Evolutionary conservation across 2,888 invertebrate species (phyloP).

Genomic region (Arctia plantaginis): DNA sequence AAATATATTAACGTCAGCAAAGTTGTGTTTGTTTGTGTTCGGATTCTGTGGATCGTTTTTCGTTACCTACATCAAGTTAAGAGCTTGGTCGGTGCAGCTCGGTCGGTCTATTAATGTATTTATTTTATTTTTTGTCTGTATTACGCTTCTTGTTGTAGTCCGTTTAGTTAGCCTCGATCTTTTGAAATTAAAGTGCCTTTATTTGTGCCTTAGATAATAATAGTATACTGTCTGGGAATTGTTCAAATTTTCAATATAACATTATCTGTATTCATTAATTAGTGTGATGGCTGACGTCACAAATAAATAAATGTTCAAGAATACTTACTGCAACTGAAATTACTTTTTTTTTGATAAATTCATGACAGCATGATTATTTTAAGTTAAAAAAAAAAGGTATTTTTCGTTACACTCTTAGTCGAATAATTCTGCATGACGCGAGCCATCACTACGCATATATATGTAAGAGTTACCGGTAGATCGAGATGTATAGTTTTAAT

Average conservation of each 20-base stretch:
- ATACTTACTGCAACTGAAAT: neutral
- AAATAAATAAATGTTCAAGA: constrained; percentile 15
- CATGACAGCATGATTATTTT: neutral
- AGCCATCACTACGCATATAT: constrained; percentile 33
- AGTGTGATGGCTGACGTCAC: constrained; percentile 43
- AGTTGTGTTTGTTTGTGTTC: constrained; percentile 46
- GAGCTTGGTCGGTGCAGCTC: constrained; percentile 45
- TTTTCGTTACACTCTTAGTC: neutral
- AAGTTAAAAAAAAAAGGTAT: neutral
- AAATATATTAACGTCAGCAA: constrained; percentile 34
- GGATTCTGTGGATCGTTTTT: constrained; percentile 39
- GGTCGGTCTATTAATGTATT: constrained; percentile 70
- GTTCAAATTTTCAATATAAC: constrained; percentile 50
- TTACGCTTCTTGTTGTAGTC: constrained; percentile 78
- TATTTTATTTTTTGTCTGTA: constrained; percentile 64
- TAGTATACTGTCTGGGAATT: constrained; percentile 46
- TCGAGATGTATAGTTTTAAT: constrained; percentile 53
- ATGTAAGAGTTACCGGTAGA: constrained; percentile 63
- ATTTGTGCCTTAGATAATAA: constrained; percentile 66
- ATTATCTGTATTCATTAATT: constrained; percentile 41
- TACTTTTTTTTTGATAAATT: neutral
- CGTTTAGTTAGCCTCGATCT: constrained; percentile 65
- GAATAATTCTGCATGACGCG: constrained; percentile 28
- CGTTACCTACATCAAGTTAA: constrained; percentile 47
- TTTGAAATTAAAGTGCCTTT: constrained; percentile 67